phyloP scores from a whole-genome alignment of 1,140 invertebrate genomes.

The Drosophila watanabei region DNA sequence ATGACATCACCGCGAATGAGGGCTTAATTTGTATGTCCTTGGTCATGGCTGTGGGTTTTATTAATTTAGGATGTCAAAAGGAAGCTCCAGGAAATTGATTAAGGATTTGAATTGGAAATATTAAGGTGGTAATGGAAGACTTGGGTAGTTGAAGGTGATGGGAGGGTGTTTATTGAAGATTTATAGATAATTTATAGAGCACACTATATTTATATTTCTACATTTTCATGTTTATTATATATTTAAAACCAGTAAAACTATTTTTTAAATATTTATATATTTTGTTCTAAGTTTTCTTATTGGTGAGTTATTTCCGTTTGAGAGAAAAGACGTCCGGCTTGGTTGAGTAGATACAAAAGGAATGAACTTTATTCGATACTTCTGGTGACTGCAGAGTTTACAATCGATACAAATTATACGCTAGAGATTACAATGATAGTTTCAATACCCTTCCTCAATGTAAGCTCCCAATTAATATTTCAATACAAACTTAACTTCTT shows the following conservation, averaged over 20 bases:
- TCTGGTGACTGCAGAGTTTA: too few species aligned
- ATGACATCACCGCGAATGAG: slow-evolving; percentile 49
- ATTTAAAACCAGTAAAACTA: background rate
- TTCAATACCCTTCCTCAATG: too few species aligned
- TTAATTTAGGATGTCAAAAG: background rate
- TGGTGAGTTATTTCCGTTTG: too few species aligned
- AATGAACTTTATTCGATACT: too few species aligned
- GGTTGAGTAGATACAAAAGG: too few species aligned
- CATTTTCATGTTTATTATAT: background rate
- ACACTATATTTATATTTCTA: background rate
- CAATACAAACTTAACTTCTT: too few species aligned
- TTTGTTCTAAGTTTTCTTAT: too few species aligned
- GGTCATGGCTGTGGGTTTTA: background rate
- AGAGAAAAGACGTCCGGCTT: too few species aligned
- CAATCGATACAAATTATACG: too few species aligned
- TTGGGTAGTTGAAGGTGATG: background rate
- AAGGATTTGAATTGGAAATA: background rate
- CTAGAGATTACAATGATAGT: too few species aligned
- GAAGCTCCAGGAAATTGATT: background rate
- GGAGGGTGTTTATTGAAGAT: background rate
- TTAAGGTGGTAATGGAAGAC: background rate
- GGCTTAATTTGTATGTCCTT: slow-evolving; percentile 48
- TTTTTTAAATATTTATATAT: background rate
- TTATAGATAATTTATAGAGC: background rate
- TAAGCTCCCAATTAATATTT: too few species aligned